Conservation (phyloP, 2,113 vertebrate genomes). For the Serilophus lunatus region DNA sequence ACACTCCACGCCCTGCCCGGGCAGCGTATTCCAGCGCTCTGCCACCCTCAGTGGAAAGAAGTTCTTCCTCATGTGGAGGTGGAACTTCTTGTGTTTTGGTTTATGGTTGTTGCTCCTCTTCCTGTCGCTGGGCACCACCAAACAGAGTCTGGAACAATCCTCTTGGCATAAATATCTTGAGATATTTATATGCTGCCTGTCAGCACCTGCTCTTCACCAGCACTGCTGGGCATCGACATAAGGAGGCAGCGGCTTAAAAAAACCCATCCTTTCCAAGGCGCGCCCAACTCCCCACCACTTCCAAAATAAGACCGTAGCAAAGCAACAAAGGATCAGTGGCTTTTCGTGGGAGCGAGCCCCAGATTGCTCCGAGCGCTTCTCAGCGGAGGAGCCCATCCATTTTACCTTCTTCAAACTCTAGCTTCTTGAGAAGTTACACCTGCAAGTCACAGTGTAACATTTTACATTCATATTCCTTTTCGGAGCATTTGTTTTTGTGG, state of each 20-base stretch:
- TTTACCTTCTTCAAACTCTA: not conserved
- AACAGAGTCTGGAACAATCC: not conserved
- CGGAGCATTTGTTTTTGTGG: too few species aligned
- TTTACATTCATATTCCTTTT: not conserved
- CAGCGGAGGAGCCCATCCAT: not conserved
- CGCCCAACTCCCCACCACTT: accelerated
- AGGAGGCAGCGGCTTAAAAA: not conserved
- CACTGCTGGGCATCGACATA: not conserved
- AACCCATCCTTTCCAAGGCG: accelerated
- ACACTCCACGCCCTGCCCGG: too few species aligned
- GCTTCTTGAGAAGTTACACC: not conserved
- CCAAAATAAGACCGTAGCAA: not conserved
- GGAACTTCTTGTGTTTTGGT: not conserved
- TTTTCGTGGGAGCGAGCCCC: not conserved
- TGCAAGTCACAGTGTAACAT: too few species aligned
- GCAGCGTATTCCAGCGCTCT: not conserved
- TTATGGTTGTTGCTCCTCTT: not conserved
- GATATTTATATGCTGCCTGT: too few species aligned
- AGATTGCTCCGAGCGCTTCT: not conserved
- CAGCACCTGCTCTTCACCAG: accelerated
- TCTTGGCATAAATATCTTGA: not conserved
- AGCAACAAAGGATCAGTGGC: accelerated
- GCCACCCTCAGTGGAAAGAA: not conserved
- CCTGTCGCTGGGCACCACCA: too few species aligned
- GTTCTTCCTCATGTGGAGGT: not conserved